Percentiles rank a stretch among this genome's conserved stretches.
phyloP scores from a whole-genome alignment of 2,113 vertebrate genomes.

The Periophthalmus modestus region DNA sequence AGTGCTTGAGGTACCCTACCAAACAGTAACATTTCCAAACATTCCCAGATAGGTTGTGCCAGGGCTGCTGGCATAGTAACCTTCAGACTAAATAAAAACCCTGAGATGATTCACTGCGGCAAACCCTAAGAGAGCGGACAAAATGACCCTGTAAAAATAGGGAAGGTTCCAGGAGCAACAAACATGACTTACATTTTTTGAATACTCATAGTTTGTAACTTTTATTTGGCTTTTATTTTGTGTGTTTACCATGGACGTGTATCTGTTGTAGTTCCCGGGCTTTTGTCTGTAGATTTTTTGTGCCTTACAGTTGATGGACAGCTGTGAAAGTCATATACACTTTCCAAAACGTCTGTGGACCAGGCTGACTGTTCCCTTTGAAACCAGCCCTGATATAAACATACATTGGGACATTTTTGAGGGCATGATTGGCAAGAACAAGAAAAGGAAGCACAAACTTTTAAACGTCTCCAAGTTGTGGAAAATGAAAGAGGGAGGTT shows the following conservation, averaged over 20 bases:
- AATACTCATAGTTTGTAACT: too few relatives aligned
- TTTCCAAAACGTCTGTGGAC: background rate
- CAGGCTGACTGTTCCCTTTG: constrained; percentile 15
- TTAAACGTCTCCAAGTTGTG: constrained; percentile 65
- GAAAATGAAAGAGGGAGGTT: constrained; percentile 66
- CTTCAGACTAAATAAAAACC: background rate
- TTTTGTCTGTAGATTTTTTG: background rate
- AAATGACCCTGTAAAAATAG: background rate
- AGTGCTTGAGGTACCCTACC: background rate
- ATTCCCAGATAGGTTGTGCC: background rate
- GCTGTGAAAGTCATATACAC: constrained; percentile 1
- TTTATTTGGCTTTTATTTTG: background rate
- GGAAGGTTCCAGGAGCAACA: background rate
- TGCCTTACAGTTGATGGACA: constrained; percentile 4
- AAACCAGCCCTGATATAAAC: constrained; percentile 35
- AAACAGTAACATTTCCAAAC: background rate
- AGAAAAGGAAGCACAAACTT: constrained; percentile 67
- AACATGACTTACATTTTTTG: background rate
- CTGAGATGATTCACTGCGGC: background rate
- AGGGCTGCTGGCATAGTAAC: background rate
- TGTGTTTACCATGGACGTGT: background rate
- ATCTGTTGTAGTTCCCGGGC: background rate
- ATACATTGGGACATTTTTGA: constrained; percentile 56
- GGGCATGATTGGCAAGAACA: constrained; percentile 66
- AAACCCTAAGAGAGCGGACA: background rate